Percentiles rank a stretch among this genome's conserved stretches.
Evolutionary conservation across 2,888 invertebrate species (phyloP).

Genomic region (Punctoribates punctum): DNA sequence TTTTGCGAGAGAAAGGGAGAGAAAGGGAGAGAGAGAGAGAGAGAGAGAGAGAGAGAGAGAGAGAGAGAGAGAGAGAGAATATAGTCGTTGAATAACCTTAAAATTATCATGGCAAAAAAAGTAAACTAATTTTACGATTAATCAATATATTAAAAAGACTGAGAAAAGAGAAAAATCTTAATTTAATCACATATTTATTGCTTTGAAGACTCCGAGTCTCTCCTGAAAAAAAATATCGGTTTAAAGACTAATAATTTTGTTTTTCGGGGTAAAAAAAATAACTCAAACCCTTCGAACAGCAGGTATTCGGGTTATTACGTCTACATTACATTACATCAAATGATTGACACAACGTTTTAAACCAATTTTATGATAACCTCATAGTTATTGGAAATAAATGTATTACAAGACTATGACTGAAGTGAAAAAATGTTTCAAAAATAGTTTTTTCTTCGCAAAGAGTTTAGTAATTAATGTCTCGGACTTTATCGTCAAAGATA

Average conservation of each 20-base stretch:
- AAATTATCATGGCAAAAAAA: neutral
- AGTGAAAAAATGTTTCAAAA: neutral
- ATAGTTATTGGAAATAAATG: neutral
- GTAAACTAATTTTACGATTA: conserved; percentile 1
- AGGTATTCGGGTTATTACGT: neutral
- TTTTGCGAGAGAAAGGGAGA: neutral
- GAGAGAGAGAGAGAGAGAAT: neutral
- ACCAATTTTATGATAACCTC: no score
- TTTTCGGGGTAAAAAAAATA: neutral
- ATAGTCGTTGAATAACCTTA: neutral
- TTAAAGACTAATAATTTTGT: conserved; percentile 7
- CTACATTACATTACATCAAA: neutral
- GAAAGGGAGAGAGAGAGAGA: neutral
- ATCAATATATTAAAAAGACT: neutral
- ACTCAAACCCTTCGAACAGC: neutral
- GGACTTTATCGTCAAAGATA: neutral
- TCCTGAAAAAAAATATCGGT: neutral
- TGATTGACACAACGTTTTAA: no score
- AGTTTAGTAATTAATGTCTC: conserved; percentile 4
- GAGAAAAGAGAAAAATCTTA: conserved; percentile 1
- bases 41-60: neutral
- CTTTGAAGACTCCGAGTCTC: neutral
- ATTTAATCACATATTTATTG: conserved; percentile 11
- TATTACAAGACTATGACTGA: neutral
- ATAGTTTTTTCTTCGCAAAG: neutral